Evolutionary conservation across 2,888 invertebrate genomes (phyloP).

Genomic region (Miltochrista miniata): DNA sequence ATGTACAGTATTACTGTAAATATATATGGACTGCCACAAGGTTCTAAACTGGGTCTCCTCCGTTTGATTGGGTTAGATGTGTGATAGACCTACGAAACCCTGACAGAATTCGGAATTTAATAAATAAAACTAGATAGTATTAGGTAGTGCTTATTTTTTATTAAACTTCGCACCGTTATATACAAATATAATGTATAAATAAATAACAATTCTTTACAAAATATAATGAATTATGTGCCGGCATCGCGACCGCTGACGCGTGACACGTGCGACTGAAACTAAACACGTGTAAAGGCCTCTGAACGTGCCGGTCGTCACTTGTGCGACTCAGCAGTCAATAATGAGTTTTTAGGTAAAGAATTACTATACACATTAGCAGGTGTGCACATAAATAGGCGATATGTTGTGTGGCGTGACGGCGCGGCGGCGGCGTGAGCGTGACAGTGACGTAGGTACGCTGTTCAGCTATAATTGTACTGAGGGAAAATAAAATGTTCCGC

Average conservation of each 20-base stretch:
- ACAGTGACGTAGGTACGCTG: background rate
- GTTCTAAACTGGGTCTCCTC: background rate
- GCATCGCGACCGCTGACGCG: slow-evolving; percentile 22
- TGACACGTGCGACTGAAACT: slow-evolving; percentile 44
- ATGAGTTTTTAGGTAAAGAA: slow-evolving; percentile 31
- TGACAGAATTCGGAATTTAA: too few relatives aligned
- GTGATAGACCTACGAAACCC: too few relatives aligned
- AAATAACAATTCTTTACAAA: slow-evolving; percentile 81
- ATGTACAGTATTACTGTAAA: background rate
- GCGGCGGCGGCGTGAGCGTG: slow-evolving; percentile 8
- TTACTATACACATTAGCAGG: slow-evolving; percentile 28
- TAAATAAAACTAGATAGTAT: slow-evolving; percentile 52
- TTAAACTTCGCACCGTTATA: slow-evolving; percentile 79
- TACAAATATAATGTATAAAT: slow-evolving; percentile 82
- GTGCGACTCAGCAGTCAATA: slow-evolving; percentile 19
- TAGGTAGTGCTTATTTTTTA: slow-evolving; percentile 76
- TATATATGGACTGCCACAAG: background rate
- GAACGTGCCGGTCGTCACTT: slow-evolving; percentile 32
- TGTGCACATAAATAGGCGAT: slow-evolving; percentile 37
- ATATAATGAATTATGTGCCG: slow-evolving; percentile 68
- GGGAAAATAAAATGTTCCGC: too few relatives aligned
- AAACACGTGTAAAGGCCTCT: slow-evolving; percentile 68
- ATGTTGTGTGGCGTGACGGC: slow-evolving; percentile 28
- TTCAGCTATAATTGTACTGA: background rate
- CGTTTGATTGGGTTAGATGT: too few relatives aligned